Conservation (phyloP, 2,888 invertebrate genomes). For the Boloria selene region DNA sequence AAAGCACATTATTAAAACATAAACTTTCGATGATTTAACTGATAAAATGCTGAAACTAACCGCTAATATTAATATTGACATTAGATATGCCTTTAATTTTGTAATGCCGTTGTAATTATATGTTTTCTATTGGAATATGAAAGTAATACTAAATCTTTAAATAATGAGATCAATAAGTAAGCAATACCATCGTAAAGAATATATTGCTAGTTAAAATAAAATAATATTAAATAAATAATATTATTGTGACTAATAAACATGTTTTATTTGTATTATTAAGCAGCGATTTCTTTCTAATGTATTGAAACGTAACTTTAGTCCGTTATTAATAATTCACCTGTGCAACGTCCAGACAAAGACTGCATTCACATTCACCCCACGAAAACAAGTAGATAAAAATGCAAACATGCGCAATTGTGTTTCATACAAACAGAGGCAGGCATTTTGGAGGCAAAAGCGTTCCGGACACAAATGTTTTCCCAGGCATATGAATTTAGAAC, state of each 20-base stretch:
- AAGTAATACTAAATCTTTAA: too few relatives aligned
- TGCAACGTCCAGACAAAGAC: conserved; percentile 69
- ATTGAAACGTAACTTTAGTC: conserved; percentile 23
- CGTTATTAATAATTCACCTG: conserved; percentile 59
- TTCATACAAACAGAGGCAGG: conserved; percentile 69
- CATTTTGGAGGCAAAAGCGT: conserved; percentile 57
- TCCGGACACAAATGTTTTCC: conserved; percentile 74
- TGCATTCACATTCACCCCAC: conserved; percentile 77
- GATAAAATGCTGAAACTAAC: too few relatives aligned
- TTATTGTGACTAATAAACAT: not conserved
- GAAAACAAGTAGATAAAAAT: conserved; percentile 80
- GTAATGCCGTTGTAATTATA: too few relatives aligned
- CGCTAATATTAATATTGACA: too few relatives aligned
- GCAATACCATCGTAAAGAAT: too few relatives aligned
- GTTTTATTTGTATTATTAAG: not conserved
- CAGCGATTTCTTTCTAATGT: conserved; percentile 9
- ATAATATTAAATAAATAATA: too few relatives aligned
- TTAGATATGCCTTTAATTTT: too few relatives aligned
- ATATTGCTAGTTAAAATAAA: too few relatives aligned
- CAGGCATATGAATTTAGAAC: conserved; percentile 79
- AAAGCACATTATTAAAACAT: too few relatives aligned
- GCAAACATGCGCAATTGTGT: conserved; percentile 79
- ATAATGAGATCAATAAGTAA: too few relatives aligned
- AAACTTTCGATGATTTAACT: too few relatives aligned
- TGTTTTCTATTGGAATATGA: too few relatives aligned